phyloP scores from a whole-genome alignment of 2,797 vertebrate species.

The Graptemys geographica region DNA sequence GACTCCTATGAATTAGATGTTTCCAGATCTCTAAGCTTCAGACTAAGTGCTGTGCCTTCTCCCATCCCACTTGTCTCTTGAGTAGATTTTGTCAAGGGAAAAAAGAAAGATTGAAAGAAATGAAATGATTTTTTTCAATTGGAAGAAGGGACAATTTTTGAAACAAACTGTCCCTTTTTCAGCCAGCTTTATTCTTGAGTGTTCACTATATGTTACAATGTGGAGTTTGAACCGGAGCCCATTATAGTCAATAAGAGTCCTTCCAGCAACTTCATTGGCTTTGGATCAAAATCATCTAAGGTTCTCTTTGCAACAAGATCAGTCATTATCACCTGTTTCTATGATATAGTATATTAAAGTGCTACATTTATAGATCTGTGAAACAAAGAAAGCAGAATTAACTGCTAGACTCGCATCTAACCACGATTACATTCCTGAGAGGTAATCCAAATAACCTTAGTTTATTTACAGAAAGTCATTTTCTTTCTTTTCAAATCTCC shows the following conservation, averaged over 20 bases:
- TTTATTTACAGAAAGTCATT: not conserved
- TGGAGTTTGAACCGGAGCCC: not conserved
- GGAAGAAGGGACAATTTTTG: not conserved
- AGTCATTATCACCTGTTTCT: not conserved
- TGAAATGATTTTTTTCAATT: not conserved
- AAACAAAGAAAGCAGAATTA: slow-evolving; percentile 1
- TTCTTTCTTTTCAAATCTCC: not conserved
- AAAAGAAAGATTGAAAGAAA: not conserved
- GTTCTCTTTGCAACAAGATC: not conserved
- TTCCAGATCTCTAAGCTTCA: not conserved
- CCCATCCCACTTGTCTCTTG: not conserved
- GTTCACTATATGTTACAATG: not conserved
- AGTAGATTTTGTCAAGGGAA: not conserved
- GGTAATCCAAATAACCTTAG: not conserved
- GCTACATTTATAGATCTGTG: not conserved
- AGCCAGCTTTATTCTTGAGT: not conserved
- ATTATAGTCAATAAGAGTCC: not conserved
- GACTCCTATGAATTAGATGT: not conserved
- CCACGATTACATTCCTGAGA: not conserved
- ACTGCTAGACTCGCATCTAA: not conserved
- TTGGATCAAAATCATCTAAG: not conserved
- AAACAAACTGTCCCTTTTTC: rapidly evolving
- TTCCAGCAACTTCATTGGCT: not conserved
- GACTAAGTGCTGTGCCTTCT: not conserved
- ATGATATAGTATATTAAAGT: not conserved